Conservation (phyloP, 2,888 invertebrate genomes). For the Nemapogon koenigi region DNA sequence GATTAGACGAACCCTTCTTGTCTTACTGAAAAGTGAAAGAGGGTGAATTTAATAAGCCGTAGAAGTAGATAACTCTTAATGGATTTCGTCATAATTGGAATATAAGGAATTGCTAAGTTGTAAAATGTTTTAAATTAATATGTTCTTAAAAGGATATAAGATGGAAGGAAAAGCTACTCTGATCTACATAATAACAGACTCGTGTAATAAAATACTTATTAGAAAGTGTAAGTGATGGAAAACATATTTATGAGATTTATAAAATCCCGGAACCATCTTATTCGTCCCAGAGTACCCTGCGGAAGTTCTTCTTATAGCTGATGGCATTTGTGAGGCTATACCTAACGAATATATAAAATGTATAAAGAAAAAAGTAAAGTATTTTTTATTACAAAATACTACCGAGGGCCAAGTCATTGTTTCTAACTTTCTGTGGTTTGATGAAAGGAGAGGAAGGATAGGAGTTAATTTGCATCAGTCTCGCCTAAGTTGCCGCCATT, state of each 20-base stretch:
- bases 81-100: slow-evolving; percentile 10
- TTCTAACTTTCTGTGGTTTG: slow-evolving; percentile 37
- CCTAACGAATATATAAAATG: too few relatives aligned
- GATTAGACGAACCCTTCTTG: slow-evolving; percentile 10
- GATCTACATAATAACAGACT: too few relatives aligned
- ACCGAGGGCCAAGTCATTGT: slow-evolving; percentile 28
- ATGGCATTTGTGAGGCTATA: too few relatives aligned
- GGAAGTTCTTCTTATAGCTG: too few relatives aligned
- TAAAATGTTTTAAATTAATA: background rate
- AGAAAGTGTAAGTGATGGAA: too few relatives aligned
- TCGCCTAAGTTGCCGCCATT: slow-evolving; percentile 51
- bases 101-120: background rate
- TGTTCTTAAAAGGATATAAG: too few relatives aligned
- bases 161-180: too few relatives aligned
- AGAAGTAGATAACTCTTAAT: slow-evolving; percentile 22
- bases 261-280: too few relatives aligned
- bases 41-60: slow-evolving; percentile 19
- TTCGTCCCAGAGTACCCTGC: too few relatives aligned
- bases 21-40: slow-evolving; percentile 10
- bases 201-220: too few relatives aligned
- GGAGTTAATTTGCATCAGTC: slow-evolving; percentile 54
- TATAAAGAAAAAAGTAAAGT: too few relatives aligned
- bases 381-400: slow-evolving; percentile 11
- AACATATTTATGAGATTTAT: too few relatives aligned
- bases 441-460: slow-evolving; percentile 45